phyloP scores from a whole-genome alignment of 2,888 invertebrate species.

The Alloscopus bannaensis region DNA sequence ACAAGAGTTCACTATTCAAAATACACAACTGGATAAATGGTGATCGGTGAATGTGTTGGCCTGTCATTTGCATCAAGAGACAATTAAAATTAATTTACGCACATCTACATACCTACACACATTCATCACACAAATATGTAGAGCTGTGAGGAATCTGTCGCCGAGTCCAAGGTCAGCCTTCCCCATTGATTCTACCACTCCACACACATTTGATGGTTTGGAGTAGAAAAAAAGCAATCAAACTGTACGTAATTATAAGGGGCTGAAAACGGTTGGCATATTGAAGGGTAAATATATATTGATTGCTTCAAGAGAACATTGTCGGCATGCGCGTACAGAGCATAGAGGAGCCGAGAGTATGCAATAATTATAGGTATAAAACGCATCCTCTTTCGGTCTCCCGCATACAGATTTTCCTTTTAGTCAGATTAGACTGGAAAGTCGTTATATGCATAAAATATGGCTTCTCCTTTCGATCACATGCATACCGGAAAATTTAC shows the following conservation, averaged over 20 bases:
- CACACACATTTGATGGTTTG: conserved; percentile 6
- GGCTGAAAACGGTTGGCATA: not conserved
- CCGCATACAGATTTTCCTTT: too few species aligned
- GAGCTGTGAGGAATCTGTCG: conserved; percentile 16
- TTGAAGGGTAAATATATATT: not conserved
- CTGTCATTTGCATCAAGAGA: conserved; percentile 36
- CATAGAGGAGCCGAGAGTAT: too few species aligned
- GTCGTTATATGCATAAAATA: not conserved
- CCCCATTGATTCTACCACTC: conserved; percentile 9
- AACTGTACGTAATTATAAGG: conserved; percentile 20
- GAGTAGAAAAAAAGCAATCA: conserved; percentile 6
- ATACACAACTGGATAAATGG: too few species aligned
- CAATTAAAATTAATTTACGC: conserved; percentile 43
- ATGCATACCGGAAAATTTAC: not conserved
- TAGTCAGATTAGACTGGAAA: too few species aligned
- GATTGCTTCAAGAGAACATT: conserved; percentile 10
- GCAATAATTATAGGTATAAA: too few species aligned
- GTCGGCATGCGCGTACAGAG: too few species aligned
- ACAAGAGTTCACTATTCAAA: not conserved
- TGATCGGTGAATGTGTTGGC: conserved; percentile 3
- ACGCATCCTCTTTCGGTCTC: too few species aligned
- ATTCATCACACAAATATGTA: too few species aligned
- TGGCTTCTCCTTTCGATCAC: not conserved
- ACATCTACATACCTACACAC: not conserved
- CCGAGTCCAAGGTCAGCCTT: conserved; percentile 32